Conservation (phyloP, 2,797 vertebrate genomes). For the Kryptolebias ocellatus region DNA sequence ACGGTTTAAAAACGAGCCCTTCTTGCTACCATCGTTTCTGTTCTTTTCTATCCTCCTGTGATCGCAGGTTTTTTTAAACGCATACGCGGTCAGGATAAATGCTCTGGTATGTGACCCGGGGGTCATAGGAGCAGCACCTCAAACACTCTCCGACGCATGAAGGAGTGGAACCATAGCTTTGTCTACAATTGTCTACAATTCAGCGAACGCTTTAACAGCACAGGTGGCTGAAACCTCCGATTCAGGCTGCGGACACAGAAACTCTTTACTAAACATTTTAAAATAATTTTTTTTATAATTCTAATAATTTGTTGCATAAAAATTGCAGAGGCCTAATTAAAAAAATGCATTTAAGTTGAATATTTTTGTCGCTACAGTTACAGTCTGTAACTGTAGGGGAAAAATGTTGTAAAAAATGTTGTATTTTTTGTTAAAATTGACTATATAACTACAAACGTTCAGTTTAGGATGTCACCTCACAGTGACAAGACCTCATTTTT, state of each 20-base stretch:
- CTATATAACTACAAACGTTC: too few relatives aligned
- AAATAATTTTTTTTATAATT: neutral
- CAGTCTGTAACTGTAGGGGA: too few relatives aligned
- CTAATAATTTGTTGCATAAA: neutral
- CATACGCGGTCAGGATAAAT: conserved; percentile 74
- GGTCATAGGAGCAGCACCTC: conserved; percentile 75
- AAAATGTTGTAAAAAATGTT: too few relatives aligned
- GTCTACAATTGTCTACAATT: conserved; percentile 47
- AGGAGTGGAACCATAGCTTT: conserved; percentile 54
- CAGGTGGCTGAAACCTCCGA: conserved; percentile 42
- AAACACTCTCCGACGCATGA: conserved; percentile 57
- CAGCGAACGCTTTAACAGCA: conserved; percentile 28
- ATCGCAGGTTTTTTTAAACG: conserved; percentile 77
- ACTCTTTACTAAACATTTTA: neutral
- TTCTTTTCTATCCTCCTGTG: conserved; percentile 35
- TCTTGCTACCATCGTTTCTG: conserved; percentile 41
- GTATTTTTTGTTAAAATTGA: too few relatives aligned
- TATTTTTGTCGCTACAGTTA: too few relatives aligned
- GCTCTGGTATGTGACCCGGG: conserved; percentile 73
- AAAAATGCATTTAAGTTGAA: too few relatives aligned
- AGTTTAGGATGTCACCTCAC: too few relatives aligned
- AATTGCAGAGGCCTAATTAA: neutral
- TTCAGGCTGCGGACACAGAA: conserved; percentile 5
- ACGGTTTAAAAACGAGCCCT: conserved; percentile 46
- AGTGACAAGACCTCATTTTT: too few relatives aligned